These are phyloP conservation scores for Pammene aurita DNA, from an alignment of 2,888 invertebrate genomes.

Conservation along the genomic window DNA sequence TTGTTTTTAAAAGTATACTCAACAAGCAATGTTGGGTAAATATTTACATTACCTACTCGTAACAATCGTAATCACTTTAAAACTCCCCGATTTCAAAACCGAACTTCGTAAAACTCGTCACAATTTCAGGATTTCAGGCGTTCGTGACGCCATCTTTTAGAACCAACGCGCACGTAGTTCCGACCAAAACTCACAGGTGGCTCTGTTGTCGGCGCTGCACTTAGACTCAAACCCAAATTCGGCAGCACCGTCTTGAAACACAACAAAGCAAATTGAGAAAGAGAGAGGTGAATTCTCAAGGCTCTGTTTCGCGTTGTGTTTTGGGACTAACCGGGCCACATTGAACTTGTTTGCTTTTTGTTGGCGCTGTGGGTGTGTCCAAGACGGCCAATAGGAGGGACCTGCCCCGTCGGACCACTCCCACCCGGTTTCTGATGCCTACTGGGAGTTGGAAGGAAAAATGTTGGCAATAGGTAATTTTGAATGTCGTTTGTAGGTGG, in stretches of 20 bases:
- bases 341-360: slow-evolving; percentile 70
- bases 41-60: not conserved
- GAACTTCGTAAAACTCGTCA: slow-evolving; percentile 29
- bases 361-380: slow-evolving; percentile 70
- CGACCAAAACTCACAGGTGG: slow-evolving; percentile 58
- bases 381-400: slow-evolving; percentile 72
- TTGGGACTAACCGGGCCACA: slow-evolving; percentile 57
- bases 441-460: slow-evolving; percentile 78
- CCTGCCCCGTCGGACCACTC: slow-evolving; percentile 65
- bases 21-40: too few relatives aligned
- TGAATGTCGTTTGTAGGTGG: slow-evolving; percentile 72
- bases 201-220: slow-evolving; percentile 61
- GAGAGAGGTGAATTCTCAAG: slow-evolving; percentile 81
- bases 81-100: slow-evolving; percentile 34
- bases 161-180: slow-evolving; percentile 56
- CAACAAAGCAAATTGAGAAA: slow-evolving; percentile 68
- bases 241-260: slow-evolving; percentile 76
- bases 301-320: slow-evolving; percentile 61
- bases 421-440: slow-evolving; percentile 79
- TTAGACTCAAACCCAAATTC: slow-evolving; percentile 68
- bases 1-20: too few relatives aligned
- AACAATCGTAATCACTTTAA: slow-evolving; percentile 20
- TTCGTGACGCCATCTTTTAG: slow-evolving; percentile 71
- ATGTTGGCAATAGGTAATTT: slow-evolving; percentile 80
- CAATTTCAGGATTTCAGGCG: slow-evolving; percentile 43